Base-by-base conservation (phyloP, 2,113 vertebrate species). In the Planiliza haematocheilus region DNA sequence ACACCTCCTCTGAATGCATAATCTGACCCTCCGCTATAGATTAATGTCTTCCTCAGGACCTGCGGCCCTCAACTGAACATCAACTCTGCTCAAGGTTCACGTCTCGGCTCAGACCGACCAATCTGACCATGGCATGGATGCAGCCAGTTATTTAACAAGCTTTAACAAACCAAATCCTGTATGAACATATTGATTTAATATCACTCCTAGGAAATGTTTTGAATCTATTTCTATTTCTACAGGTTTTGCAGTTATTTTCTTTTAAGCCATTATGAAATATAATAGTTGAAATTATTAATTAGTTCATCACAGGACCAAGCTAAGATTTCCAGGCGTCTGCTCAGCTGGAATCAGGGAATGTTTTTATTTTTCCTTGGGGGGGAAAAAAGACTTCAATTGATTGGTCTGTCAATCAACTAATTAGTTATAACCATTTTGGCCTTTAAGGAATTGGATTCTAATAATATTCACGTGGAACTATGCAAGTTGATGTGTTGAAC, bases 11-110 rank as follows among this genome's bases (percentile, higher is more conserved):
- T 51, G 43, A 64, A 86, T 77, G 45, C 13, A 66, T 30, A 63
- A 71, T 21, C 57, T 42, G 59, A 79, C 60, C 67, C 46, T 76
- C 43, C 60, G 34, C 49, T 8, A 30, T 30, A 48, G 52, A 74
- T 76, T 45, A 43, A 79, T 60, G 53, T 76, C 74, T 53, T 75
- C 49, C 20, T 74, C 42, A 18, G 38, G n/a, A 81, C 50, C 69
- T 36, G 10, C 41, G 50, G 30, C n/a, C 34, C 39, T 68, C 21
- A 2, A 51, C 48, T 38, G 41, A 65, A 34, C 55, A 60, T 48
- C 55, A 8, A 52, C 42, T 4, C 62, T 0, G 5, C 42, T 69
- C 36, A 3, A 49, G 20, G 67, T 16, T 71, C 66, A 61, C 7
- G 12, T 70, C 37, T 67, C 10, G 34, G 11, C 14, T 55, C 39